phyloP scores from a whole-genome alignment of 2,113 vertebrate species.

The Hyla sarda region DNA sequence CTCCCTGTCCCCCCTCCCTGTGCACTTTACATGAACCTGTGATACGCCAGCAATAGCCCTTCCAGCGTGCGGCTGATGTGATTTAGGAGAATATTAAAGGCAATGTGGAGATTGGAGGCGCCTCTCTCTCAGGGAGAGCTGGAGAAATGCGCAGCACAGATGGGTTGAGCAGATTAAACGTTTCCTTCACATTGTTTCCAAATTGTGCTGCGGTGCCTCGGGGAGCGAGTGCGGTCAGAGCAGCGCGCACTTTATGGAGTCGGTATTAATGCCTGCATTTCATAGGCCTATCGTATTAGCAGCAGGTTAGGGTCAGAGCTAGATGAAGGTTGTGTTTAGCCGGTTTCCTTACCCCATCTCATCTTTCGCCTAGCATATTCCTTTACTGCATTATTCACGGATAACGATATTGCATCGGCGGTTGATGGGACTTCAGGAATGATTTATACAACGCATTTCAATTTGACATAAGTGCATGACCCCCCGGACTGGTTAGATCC shows the following conservation, averaged over 20 bases:
- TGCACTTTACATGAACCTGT: conserved; percentile 93
- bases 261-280: conserved; percentile 71
- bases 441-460: background rate
- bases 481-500: background rate
- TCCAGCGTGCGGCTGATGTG: conserved; percentile 82
- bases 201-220: conserved; percentile 85
- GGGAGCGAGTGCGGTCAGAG: conserved; percentile 81
- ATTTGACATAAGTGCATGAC: conserved; percentile 7
- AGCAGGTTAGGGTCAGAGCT: conserved; percentile 44
- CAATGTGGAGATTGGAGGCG: conserved; percentile 91
- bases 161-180: conserved; percentile 93
- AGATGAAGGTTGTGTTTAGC: conserved; percentile 52
- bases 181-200: conserved; percentile 89
- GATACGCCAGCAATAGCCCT: conserved; percentile 82
- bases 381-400: background rate
- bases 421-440: background rate
- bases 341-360: conserved; percentile 32
- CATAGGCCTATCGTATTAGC: conserved; percentile 66
- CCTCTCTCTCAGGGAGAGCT: conserved; percentile 89
- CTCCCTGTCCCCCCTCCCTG: conserved; percentile 62
- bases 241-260: conserved; percentile 70
- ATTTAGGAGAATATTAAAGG: conserved; percentile 95
- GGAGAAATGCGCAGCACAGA: conserved; percentile 90
- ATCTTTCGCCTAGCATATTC: conserved; percentile 18
- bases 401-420: background rate